phyloP scores from a whole-genome alignment of 2,797 vertebrate species.

The Corythornis leucogaster region DNA sequence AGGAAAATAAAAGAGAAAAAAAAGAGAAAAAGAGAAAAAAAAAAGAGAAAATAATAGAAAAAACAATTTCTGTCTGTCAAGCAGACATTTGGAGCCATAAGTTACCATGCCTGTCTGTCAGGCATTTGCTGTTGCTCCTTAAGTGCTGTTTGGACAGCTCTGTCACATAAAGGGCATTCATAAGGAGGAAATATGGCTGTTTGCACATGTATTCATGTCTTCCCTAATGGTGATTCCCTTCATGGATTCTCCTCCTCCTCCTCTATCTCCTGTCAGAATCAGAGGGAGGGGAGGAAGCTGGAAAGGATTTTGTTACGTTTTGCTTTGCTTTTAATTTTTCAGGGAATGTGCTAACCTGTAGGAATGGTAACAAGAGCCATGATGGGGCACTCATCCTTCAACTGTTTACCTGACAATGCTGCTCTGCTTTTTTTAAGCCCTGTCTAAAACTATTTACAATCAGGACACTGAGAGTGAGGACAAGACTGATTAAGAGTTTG shows the following conservation, averaged over 20 bases:
- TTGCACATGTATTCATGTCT: constrained; percentile 27
- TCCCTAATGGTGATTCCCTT: not conserved
- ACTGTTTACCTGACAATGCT: not conserved
- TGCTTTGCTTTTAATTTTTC: constrained; percentile 32
- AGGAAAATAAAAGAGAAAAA: not conserved
- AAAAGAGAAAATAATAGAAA: not conserved
- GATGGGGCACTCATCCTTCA: not conserved
- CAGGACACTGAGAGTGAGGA: not conserved
- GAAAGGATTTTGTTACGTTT: not conserved
- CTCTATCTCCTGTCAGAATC: not conserved
- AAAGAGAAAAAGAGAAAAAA: not conserved
- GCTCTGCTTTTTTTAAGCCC: constrained; percentile 30
- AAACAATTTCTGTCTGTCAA: constrained; percentile 26
- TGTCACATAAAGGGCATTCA: constrained; percentile 43
- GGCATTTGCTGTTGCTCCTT: constrained; percentile 33
- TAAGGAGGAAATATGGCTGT: constrained; percentile 30
- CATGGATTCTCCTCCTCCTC: constrained; percentile 15
- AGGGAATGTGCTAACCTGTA: not conserved
- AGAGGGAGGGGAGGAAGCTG: not conserved
- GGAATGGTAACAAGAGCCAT: constrained; percentile 5
- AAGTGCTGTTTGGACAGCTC: constrained; percentile 60
- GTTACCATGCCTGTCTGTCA: constrained; percentile 21
- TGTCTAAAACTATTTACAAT: constrained; percentile 42
- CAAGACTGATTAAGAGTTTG: not conserved
- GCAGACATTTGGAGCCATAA: constrained; percentile 39